phyloP scores from a whole-genome alignment of 2,113 vertebrate species.

The Myotis davidii region DNA sequence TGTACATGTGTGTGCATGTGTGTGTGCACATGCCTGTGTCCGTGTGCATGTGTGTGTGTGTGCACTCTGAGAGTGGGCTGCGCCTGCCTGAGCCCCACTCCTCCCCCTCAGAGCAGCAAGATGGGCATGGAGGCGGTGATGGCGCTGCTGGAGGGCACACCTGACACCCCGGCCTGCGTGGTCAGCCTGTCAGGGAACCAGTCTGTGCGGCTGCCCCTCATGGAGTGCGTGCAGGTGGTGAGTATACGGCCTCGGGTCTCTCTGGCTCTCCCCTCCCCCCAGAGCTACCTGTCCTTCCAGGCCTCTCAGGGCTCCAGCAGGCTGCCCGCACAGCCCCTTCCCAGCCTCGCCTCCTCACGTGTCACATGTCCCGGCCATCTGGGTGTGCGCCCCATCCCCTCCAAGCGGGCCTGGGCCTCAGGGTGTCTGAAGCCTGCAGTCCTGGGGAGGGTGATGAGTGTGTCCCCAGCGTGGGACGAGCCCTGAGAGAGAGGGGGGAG shows the following conservation, averaged over 20 bases:
- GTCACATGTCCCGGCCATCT: accelerated
- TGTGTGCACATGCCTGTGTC: not conserved
- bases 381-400: not conserved
- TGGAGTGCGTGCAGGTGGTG: slow-evolving; percentile 98
- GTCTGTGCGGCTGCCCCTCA: slow-evolving; percentile 92
- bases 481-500: not conserved
- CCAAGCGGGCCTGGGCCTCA: not conserved
- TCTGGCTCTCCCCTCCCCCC: not conserved
- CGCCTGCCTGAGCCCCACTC: accelerated
- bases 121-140: slow-evolving; percentile 96
- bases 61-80: not conserved
- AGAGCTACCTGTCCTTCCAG: not conserved
- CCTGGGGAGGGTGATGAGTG: not conserved
- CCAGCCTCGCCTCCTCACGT: accelerated
- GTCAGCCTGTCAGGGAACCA: slow-evolving; percentile 96
- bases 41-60: not conserved
- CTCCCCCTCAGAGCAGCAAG: slow-evolving; percentile 91
- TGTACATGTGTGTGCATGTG: not conserved
- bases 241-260: slow-evolving; percentile 48
- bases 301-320: not conserved
- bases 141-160: slow-evolving; percentile 92
- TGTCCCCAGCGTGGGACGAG: not conserved
- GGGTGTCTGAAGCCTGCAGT: not conserved
- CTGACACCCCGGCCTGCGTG: slow-evolving; percentile 93
- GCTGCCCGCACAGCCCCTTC: not conserved